Base-by-base conservation (phyloP, 1,140 invertebrate species). In the Leptopilina clavipes region DNA sequence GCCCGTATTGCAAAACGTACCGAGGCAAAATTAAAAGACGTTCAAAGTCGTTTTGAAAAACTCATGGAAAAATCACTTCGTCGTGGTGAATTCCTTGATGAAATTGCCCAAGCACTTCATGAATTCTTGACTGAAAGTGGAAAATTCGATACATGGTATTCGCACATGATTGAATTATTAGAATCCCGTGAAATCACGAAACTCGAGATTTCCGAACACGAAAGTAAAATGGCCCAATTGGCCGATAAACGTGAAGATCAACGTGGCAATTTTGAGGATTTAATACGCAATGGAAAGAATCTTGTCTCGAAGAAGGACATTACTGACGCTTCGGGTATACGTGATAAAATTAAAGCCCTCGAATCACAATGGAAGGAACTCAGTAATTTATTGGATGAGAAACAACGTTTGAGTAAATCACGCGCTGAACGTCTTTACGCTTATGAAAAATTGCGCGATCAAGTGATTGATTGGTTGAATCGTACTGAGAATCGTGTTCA, bases 311-410 rank as follows among this genome's bases (percentile, higher is more conserved):
- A 97, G 89, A 96, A 97, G 75, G 96, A 98, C 87, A 94, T 97
- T 2, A 97, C 96, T 0, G 97, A 98, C 83, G 95, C 95, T 0
- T 93, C 93, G 19, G 92, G 93, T 3, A 92, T 98, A n/a, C 93
- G 97, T 65, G 97, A 98, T 85, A 94, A 94, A 78, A 94, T 97
- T 81, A 97, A 97, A 89, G 93, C 94, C 3, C 90, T 98, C 59
- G 97, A 98, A 88, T 93, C 93, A 54, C 94, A 95, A 84, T 98
- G 97, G 97, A 94, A 95, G 54, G 97, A 98, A 84, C 91, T 97
- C 71, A 94, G 94, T 76, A 92, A 92, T 59, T 87, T 95, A 0
- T 90, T 98, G 7, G 95, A 96, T 79, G 97, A 98, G 82, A 96
- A 96, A 81, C 93, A 95, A 79, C 94, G 95, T 83, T 91, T 97